Conservation (phyloP, 2,888 invertebrate species). For the Strigamia maritima region DNA sequence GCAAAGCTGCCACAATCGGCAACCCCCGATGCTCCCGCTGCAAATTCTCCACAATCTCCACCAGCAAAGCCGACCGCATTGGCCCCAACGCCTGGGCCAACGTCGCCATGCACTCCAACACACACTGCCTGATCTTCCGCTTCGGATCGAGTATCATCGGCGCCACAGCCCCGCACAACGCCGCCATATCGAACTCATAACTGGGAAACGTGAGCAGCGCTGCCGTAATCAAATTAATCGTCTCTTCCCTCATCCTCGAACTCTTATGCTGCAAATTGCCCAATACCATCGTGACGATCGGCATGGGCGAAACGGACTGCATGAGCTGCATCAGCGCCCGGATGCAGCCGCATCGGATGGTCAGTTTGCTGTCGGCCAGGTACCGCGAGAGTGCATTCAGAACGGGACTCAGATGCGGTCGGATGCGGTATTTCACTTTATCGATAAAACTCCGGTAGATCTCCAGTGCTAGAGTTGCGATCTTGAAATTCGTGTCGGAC, state of each 20-base stretch:
- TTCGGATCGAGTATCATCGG: constrained; percentile 62
- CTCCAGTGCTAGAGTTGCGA: constrained; percentile 55
- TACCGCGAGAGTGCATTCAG: constrained; percentile 54
- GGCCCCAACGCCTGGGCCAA: constrained; percentile 68
- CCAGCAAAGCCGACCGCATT: constrained; percentile 59
- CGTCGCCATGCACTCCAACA: constrained; percentile 73
- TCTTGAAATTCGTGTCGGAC: constrained; percentile 62
- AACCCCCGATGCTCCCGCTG: constrained; percentile 49
- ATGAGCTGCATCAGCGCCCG: constrained; percentile 57
- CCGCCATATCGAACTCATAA: constrained; percentile 64
- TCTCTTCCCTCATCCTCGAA: constrained; percentile 67
- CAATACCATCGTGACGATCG: constrained; percentile 58
- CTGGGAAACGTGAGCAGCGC: constrained; percentile 74
- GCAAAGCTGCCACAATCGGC: constrained; percentile 63
- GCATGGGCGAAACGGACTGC: constrained; percentile 56
- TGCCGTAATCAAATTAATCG: constrained; percentile 71
- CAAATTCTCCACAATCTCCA: constrained; percentile 54
- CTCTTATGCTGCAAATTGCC: constrained; percentile 55
- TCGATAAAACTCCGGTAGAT: constrained; percentile 54
- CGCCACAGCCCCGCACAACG: constrained; percentile 54
- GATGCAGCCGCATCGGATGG: constrained; percentile 56
- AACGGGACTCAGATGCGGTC: constrained; percentile 56
- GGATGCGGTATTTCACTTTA: constrained; percentile 51
- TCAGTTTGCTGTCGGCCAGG: constrained; percentile 56
- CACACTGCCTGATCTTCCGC: constrained; percentile 71